These are phyloP conservation scores for Gallinago jamesoni DNA, from an alignment of 2,113 vertebrate genomes.

Conservation along the genomic window DNA sequence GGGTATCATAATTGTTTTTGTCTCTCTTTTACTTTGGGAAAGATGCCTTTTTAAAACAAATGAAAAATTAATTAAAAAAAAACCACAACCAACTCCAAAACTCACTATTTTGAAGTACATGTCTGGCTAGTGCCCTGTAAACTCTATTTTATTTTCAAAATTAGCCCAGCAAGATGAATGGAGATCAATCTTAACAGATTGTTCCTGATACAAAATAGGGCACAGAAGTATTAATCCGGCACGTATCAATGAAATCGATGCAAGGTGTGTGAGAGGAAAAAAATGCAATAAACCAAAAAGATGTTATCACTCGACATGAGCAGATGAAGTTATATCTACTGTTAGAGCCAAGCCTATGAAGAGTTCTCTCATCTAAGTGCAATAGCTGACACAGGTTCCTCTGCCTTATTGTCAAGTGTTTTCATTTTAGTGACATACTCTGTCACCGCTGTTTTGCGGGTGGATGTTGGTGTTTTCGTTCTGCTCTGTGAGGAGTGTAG, in stretches of 20 bases:
- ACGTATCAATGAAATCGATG: not conserved
- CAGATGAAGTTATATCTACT: not conserved
- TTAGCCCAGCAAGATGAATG: not conserved
- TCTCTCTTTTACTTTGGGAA: not conserved
- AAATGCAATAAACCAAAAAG: not conserved
- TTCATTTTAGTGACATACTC: not conserved
- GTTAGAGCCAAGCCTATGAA: not conserved
- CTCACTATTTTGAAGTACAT: not conserved
- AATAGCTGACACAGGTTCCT: not conserved
- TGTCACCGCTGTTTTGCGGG: not conserved
- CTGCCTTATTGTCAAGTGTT: not conserved
- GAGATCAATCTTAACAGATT: not conserved
- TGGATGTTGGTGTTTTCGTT: not conserved
- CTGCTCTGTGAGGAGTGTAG: not conserved
- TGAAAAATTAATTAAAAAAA: not conserved
- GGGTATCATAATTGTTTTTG: not conserved
- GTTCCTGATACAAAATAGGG: not conserved
- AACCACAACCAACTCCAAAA: not conserved
- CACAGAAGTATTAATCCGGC: not conserved
- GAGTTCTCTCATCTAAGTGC: not conserved
- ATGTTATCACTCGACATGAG: not conserved
- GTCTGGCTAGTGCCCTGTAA: not conserved
- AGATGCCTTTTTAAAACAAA: not conserved
- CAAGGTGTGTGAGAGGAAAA: not conserved
- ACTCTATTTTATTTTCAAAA: not conserved